phyloP scores from a whole-genome alignment of 2,888 invertebrate species.

The Rhagonycha lutea region DNA sequence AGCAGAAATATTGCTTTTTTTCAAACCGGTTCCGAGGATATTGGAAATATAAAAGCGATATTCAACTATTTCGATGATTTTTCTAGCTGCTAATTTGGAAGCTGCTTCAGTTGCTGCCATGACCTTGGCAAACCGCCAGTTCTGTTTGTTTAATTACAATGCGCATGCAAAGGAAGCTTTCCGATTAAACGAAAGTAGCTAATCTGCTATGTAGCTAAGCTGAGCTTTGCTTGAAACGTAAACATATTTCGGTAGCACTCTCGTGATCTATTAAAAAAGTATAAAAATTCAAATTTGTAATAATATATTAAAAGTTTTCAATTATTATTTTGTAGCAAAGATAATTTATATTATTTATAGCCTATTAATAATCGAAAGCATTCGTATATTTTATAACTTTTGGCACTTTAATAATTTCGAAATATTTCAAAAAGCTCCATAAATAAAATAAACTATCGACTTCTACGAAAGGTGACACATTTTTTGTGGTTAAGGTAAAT shows the following conservation, averaged over 20 bases:
- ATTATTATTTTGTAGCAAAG: neutral
- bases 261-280: neutral
- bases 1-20: neutral
- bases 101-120: neutral
- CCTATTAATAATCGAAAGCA: slow-evolving; percentile 4
- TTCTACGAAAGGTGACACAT: slow-evolving; percentile 32
- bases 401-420: slow-evolving; percentile 16
- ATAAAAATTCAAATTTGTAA: neutral
- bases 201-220: neutral
- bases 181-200: neutral
- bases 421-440: slow-evolving; percentile 20
- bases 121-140: neutral
- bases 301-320: neutral
- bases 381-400: neutral
- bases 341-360: neutral
- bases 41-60: neutral
- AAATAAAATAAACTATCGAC: slow-evolving; percentile 22
- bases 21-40: neutral
- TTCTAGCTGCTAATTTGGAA: neutral
- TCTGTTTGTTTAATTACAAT: neutral
- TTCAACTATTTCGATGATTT: neutral
- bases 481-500: slow-evolving; percentile 34
- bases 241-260: neutral
- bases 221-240: neutral
- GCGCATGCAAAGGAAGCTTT: neutral